Conservation (phyloP, 2,113 vertebrate species). For the Antigone vipio region DNA sequence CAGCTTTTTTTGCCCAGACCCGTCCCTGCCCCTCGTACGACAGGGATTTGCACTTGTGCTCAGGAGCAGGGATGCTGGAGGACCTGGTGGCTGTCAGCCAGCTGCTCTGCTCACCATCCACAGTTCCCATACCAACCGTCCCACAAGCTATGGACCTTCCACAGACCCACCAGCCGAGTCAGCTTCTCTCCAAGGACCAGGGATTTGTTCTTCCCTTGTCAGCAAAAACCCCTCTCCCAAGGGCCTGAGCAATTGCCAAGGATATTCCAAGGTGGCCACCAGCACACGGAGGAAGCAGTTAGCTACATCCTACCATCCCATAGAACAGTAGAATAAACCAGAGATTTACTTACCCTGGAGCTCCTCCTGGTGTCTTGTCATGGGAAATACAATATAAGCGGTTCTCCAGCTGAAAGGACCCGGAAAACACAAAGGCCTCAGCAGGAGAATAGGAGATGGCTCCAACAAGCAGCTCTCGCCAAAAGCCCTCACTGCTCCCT, state of each 20-base stretch:
- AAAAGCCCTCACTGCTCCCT: background rate
- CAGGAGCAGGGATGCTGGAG: background rate
- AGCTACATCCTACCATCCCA: fast-evolving
- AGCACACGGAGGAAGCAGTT: fast-evolving
- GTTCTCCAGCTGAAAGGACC: fast-evolving
- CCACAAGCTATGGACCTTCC: background rate
- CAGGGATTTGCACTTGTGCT: background rate
- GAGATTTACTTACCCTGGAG: background rate
- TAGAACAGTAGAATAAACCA: fast-evolving
- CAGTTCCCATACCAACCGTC: fast-evolving
- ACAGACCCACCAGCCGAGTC: background rate
- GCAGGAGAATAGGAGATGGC: background rate
- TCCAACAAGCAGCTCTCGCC: background rate
- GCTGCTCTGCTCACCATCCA: background rate
- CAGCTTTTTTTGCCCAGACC: background rate
- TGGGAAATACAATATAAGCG: background rate
- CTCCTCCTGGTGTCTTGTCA: constrained; percentile 13
- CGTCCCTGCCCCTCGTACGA: background rate
- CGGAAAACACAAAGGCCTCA: background rate
- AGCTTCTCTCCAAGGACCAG: background rate
- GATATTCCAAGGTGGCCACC: fast-evolving
- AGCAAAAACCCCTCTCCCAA: background rate
- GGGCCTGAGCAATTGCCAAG: fast-evolving
- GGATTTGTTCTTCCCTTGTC: background rate
- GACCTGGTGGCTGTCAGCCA: background rate